Base-by-base conservation (phyloP, 1,140 invertebrate genomes). In the Drosophila lacteicornis region DNA sequence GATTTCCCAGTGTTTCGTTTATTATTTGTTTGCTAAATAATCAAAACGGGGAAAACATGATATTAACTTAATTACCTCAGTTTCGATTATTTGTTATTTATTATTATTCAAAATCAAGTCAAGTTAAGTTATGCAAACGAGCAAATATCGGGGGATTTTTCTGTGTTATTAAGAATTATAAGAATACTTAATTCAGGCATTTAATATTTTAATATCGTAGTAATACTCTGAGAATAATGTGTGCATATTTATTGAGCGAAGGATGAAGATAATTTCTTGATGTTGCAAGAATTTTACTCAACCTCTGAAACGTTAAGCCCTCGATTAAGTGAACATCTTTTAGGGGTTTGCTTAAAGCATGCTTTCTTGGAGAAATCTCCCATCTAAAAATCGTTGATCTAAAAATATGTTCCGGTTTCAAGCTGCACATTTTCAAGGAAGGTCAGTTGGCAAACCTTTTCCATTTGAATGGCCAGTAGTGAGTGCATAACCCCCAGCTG, bases 1-100 rank as follows among this genome's bases (percentile, higher is more conserved):
- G 60, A 66, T 51, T 43, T 66, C 60, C 66, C 60, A 22, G 38
- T 17, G 38, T 27, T 43, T 30, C n/a, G 33, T 33, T 55, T 47
- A n/a, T 46, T 55, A 55, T 70, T 70, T 67, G 63, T 38, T 70
- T 46, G 67, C 49, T 55, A 55, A 70, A n/a, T 70, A 70, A 19
- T 70, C 47, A 30, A 38, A 3, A 13, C 0, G 61, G 36, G n/a
- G 15, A 33, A 51, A 53, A 53, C 22, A 36, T 55, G 22, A 42
- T 27, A 49, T 45, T 17, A 40, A n/a, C 25, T 62, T 19, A 53
- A 65, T 62, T 15, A 11, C 42, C n/a, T 13, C 7, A 17, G 9
- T 19, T 38, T 55, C 19, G 36, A 13, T 30, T 22, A 42, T 27
- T 42, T 19, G 30, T 25, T 58, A 40, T 30, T 45, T 25, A 59